phyloP scores from a whole-genome alignment of 2,888 invertebrate species.

The Pyralis farinalis region DNA sequence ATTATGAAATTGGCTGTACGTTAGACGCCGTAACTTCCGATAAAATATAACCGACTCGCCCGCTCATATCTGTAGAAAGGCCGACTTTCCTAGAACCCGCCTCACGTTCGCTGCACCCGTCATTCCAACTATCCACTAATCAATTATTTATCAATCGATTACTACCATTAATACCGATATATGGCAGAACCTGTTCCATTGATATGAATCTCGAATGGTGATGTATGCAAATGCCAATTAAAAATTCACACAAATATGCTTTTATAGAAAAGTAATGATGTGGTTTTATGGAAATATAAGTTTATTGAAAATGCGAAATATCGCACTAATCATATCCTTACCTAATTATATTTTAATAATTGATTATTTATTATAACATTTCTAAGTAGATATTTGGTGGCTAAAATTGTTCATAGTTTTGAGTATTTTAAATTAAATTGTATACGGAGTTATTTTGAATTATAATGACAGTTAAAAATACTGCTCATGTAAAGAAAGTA shows the following conservation, averaged over 20 bases:
- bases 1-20: slow-evolving; percentile 81
- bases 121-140: slow-evolving; percentile 55
- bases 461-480: no score
- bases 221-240: slow-evolving; percentile 18
- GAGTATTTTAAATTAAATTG: no score
- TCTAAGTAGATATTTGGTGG: no score
- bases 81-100: slow-evolving; percentile 37
- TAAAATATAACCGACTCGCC: slow-evolving; percentile 75
- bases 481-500: no score
- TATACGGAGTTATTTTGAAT: no score
- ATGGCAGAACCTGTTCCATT: slow-evolving; percentile 21
- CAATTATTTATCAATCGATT: slow-evolving; percentile 47
- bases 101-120: slow-evolving; percentile 57
- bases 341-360: slow-evolving; percentile 1
- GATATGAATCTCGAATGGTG: slow-evolving; percentile 18
- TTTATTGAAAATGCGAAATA: neutral
- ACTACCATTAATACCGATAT: slow-evolving; percentile 28
- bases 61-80: slow-evolving; percentile 74
- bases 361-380: slow-evolving; percentile 6
- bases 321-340: slow-evolving; percentile 3
- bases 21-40: slow-evolving; percentile 77
- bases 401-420: no score
- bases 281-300: slow-evolving; percentile 11
- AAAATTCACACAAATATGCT: slow-evolving; percentile 14
- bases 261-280: no score